Percentiles rank a stretch among this genome's conserved stretches.
Conservation (phyloP, 2,113 vertebrate species). For the Hippocampus zosterae region DNA sequence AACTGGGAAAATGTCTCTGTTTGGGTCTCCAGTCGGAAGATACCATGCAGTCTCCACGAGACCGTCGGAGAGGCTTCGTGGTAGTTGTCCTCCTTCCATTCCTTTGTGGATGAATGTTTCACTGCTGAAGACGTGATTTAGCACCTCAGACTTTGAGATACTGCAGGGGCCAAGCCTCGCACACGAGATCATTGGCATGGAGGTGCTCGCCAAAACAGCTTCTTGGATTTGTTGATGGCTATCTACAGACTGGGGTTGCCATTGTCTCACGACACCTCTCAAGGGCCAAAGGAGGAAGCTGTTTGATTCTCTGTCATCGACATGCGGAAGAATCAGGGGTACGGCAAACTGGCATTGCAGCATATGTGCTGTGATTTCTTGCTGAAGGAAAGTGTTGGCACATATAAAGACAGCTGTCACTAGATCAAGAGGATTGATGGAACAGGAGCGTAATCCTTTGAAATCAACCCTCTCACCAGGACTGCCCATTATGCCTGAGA, state of each 20-base stretch:
- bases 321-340: conserved; percentile 74
- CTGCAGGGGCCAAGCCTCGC: conserved; percentile 67
- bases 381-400: conserved; percentile 70
- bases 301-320: conserved; percentile 54
- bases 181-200: conserved; percentile 75
- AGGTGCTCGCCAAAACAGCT: conserved; percentile 50
- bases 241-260: conserved; percentile 28
- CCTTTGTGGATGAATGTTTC: conserved; percentile 71
- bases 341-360: conserved; percentile 72
- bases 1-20: conserved; percentile 49
- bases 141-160: conserved; percentile 77
- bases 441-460: conserved; percentile 23
- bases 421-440: conserved; percentile 73
- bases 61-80: conserved; percentile 71
- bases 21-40: conserved; percentile 59
- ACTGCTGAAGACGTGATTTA: conserved; percentile 65
- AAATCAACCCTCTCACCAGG: conserved; percentile 15
- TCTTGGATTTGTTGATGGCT: conserved; percentile 23
- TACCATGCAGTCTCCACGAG: conserved; percentile 76
- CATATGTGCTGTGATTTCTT: conserved; percentile 72
- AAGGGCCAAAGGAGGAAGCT: conserved; percentile 72
- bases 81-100: conserved; percentile 53
- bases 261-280: conserved; percentile 57
- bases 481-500: conserved; percentile 2
- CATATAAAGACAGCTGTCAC: conserved; percentile 72